Percentiles rank a stretch among this genome's conserved stretches.
These are phyloP conservation scores for Archips crataeganus DNA, from an alignment of 2,888 invertebrate genomes.

Conservation along the genomic window DNA sequence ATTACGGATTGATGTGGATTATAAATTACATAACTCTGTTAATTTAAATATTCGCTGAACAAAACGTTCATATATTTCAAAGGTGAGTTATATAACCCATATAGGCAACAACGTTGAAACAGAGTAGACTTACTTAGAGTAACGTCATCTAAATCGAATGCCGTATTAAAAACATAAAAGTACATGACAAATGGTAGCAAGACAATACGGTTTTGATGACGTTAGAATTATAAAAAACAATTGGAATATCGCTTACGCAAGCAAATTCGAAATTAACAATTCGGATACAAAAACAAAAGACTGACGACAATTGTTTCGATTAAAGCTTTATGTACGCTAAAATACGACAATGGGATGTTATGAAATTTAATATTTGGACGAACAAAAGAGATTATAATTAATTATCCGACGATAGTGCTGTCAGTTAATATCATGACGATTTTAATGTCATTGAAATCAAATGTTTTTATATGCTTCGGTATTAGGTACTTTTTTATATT, in stretches of 20 bases:
- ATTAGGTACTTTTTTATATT: not conserved
- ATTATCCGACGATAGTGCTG: conserved; percentile 26
- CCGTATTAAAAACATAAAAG: not conserved
- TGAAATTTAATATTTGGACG: conserved; percentile 26
- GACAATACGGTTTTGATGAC: conserved; percentile 12
- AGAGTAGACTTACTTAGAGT: not conserved
- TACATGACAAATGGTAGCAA: not conserved
- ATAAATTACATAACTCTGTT: no score
- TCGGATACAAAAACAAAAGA: conserved; percentile 36
- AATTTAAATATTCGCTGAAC: no score
- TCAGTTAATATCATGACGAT: not conserved
- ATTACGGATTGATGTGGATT: no score
- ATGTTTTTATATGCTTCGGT: not conserved
- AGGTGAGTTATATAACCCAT: not conserved
- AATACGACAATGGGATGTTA: conserved; percentile 27
- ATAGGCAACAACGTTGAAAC: not conserved
- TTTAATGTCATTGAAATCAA: conserved; percentile 21
- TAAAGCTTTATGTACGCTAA: conserved; percentile 29
- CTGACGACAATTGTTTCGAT: conserved; percentile 33
- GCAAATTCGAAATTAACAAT: conserved; percentile 22
- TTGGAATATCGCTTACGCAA: conserved; percentile 13
- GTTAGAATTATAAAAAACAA: conserved; percentile 11
- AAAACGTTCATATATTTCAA: not conserved
- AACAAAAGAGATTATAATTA: conserved; percentile 33
- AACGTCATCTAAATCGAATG: not conserved